Evolutionary conservation across 2,113 vertebrate species (phyloP).

Genomic region (Corynorhinus townsendii): DNA sequence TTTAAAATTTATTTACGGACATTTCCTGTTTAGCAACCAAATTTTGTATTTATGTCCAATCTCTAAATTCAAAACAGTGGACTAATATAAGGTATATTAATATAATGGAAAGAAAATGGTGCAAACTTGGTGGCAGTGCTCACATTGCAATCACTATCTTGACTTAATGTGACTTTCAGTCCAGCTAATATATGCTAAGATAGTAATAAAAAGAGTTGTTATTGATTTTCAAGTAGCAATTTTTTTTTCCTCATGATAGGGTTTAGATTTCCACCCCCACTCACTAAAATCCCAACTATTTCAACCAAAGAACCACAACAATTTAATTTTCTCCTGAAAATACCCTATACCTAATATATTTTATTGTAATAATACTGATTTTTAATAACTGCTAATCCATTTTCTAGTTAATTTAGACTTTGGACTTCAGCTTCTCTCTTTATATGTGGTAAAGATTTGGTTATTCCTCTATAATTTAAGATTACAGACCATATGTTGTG

Average conservation of each 20-base stretch:
- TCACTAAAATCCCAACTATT: not conserved
- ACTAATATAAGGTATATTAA: constrained; percentile 41
- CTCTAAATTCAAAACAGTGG: constrained; percentile 52
- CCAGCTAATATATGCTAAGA: constrained; percentile 41
- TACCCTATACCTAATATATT: not conserved
- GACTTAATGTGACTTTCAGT: constrained; percentile 58
- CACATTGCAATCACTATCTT: constrained; percentile 34
- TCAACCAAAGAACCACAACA: not conserved
- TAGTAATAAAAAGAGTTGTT: not conserved
- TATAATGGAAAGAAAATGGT: constrained; percentile 66
- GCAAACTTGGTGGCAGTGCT: constrained; percentile 30
- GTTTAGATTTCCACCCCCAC: not conserved
- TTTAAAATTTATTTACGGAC: constrained; percentile 39
- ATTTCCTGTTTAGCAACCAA: constrained; percentile 44
- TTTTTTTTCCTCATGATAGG: not conserved
- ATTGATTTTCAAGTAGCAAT: constrained; percentile 8
- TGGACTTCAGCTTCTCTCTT: not conserved
- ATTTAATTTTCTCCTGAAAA: not conserved
- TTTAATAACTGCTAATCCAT: not conserved
- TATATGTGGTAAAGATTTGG: not conserved
- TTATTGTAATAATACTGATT: not conserved
- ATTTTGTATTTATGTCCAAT: constrained; percentile 46
- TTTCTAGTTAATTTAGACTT: not conserved
- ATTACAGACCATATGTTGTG: not conserved
- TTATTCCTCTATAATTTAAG: not conserved